Percentiles rank a stretch among this genome's conserved stretches.
Evolutionary conservation across 2,888 invertebrate species (phyloP).

Genomic region (Lysandra bellargus): DNA sequence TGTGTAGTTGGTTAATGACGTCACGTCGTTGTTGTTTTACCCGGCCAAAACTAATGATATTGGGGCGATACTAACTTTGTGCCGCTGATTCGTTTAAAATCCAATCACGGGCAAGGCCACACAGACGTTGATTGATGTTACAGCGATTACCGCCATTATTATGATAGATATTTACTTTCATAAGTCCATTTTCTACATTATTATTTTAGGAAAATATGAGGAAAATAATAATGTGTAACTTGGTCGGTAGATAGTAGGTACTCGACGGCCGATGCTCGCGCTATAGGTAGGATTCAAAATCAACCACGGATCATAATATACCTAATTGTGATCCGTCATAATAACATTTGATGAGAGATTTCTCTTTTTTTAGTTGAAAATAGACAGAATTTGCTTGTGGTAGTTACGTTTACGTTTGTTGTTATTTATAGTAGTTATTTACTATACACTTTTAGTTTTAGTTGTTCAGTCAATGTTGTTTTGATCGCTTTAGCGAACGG

Average conservation of each 20-base stretch:
- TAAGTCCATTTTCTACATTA: not conserved
- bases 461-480: no score
- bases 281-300: no score
- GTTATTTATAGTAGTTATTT: no score
- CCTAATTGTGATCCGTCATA: no score
- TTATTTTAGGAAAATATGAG: not conserved
- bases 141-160: slow-evolving; percentile 21
- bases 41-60: slow-evolving; percentile 8
- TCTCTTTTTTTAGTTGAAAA: no score
- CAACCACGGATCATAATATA: no score
- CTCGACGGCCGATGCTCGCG: no score
- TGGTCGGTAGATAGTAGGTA: not conserved
- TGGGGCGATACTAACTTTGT: slow-evolving; percentile 14
- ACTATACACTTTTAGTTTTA: no score
- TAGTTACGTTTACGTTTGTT: no score
- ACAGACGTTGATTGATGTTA: slow-evolving; percentile 27
- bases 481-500: no score
- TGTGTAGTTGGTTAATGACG: not conserved
- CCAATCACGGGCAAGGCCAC: slow-evolving; percentile 26
- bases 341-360: no score
- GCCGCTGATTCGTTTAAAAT: slow-evolving; percentile 24
- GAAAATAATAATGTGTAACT: not conserved
- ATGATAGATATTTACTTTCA: slow-evolving; percentile 29
- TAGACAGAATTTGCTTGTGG: no score
- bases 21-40: not conserved